Percentiles rank a stretch among this genome's conserved stretches.
phyloP scores from a whole-genome alignment of 2,888 invertebrate genomes.

The Conchocele bisecta region DNA sequence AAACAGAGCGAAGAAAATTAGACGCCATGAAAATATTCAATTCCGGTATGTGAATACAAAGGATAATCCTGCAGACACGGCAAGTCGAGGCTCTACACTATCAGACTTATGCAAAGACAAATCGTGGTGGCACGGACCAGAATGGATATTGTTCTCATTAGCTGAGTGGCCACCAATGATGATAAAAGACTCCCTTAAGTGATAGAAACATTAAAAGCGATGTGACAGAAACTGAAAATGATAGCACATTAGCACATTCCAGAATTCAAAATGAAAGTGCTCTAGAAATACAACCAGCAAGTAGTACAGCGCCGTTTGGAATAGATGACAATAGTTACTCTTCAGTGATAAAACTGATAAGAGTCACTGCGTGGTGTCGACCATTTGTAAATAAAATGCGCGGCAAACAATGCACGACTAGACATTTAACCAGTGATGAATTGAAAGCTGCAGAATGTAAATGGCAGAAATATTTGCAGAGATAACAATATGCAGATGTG shows the following conservation, averaged over 20 bases:
- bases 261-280: background rate
- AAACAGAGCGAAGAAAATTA: slow-evolving; percentile 8
- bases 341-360: slow-evolving; percentile 16
- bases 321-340: slow-evolving; percentile 21
- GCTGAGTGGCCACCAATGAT: background rate
- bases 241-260: background rate
- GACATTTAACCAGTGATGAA: slow-evolving; percentile 8
- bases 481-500: slow-evolving; percentile 4
- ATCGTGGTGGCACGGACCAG: slow-evolving; percentile 14
- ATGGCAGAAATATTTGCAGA: slow-evolving; percentile 8
- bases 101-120: background rate
- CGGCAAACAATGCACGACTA: background rate
- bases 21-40: background rate
- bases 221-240: background rate
- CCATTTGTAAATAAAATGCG: slow-evolving; percentile 17
- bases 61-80: slow-evolving; percentile 23
- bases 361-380: slow-evolving; percentile 6
- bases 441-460: slow-evolving; percentile 8
- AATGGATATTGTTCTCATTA: background rate
- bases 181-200: background rate
- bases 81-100: background rate
- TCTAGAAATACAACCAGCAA: background rate
- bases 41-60: background rate
- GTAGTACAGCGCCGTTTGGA: slow-evolving; percentile 3
- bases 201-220: background rate